Conservation (phyloP, 2,888 invertebrate species). For the Tipula vernalis region DNA sequence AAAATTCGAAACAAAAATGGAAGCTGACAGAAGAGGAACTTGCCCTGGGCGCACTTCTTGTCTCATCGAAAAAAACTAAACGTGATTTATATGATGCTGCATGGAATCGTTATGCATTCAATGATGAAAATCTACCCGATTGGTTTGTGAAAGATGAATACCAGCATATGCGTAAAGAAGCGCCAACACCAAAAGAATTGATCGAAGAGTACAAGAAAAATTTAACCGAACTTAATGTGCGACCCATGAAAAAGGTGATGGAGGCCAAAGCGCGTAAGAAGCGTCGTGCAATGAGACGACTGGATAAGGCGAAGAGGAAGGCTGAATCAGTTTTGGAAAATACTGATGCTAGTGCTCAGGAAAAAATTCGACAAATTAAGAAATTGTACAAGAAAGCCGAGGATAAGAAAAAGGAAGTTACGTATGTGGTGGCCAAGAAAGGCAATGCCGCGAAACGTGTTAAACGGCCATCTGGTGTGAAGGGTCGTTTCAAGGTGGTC, state of each 20-base stretch:
- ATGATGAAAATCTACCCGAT: constrained; percentile 81
- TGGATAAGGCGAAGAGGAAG: constrained; percentile 92
- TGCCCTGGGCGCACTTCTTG: constrained; percentile 84
- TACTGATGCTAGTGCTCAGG: constrained; percentile 77
- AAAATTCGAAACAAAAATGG: constrained; percentile 36
- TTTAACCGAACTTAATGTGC: constrained; percentile 74
- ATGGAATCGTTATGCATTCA: constrained; percentile 88
- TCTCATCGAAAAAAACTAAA: constrained; percentile 79
- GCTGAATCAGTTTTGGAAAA: constrained; percentile 89
- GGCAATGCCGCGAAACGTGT: constrained; percentile 62
- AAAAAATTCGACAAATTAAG: constrained; percentile 87
- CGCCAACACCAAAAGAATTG: constrained; percentile 75
- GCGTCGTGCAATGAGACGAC: constrained; percentile 68
- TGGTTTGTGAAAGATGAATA: constrained; percentile 95
- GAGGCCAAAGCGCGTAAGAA: constrained; percentile 98
- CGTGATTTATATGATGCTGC: constrained; percentile 81
- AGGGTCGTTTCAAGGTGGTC: constrained; percentile 88
- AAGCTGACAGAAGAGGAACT: constrained; percentile 77
- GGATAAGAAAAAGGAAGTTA: constrained; percentile 77
- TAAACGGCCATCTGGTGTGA: constrained; percentile 72
- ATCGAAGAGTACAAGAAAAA: constrained; percentile 75
- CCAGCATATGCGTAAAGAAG: constrained; percentile 71
- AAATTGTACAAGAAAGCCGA: constrained; percentile 84
- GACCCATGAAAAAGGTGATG: constrained; percentile 94
- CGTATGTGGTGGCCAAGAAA: constrained; percentile 91